phyloP scores from a whole-genome alignment of 2,888 invertebrate genomes.

The Autographa pulchrina region DNA sequence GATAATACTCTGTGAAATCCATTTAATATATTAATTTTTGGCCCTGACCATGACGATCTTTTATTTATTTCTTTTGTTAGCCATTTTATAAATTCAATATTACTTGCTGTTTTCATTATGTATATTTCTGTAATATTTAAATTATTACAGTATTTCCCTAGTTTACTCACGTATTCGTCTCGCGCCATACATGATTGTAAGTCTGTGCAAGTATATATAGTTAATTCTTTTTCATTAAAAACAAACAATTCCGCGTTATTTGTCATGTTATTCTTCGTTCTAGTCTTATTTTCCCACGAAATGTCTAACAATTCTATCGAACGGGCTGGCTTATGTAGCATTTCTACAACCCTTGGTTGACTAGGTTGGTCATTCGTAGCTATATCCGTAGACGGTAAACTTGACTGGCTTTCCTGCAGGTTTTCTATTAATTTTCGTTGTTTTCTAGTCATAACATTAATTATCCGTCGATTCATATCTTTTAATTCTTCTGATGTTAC shows the following conservation, averaged over 20 bases:
- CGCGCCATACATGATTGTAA: no score
- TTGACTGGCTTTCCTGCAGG: no score
- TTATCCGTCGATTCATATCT: no score
- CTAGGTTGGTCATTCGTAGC: constrained; percentile 1
- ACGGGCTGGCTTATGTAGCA: constrained; percentile 8
- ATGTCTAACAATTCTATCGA: constrained; percentile 9
- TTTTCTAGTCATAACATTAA: no score
- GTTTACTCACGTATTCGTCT: no score
- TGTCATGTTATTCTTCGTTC: background rate
- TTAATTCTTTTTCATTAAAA: no score
- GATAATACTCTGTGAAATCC: background rate
- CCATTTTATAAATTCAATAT: background rate
- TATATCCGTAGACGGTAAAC: no score
- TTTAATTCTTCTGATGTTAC: no score
- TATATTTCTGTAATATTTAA: no score
- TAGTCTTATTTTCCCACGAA: constrained; percentile 3
- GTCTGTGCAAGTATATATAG: no score
- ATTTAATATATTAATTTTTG: background rate
- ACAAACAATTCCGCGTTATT: background rate
- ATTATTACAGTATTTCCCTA: no score
- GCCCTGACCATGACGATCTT: background rate
- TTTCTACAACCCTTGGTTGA: constrained; percentile 19
- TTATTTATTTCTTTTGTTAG: background rate
- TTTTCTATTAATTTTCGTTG: no score
- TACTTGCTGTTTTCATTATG: background rate